These are phyloP conservation scores for Emesis russula DNA, from an alignment of 2,888 invertebrate species.

Conservation along the genomic window DNA sequence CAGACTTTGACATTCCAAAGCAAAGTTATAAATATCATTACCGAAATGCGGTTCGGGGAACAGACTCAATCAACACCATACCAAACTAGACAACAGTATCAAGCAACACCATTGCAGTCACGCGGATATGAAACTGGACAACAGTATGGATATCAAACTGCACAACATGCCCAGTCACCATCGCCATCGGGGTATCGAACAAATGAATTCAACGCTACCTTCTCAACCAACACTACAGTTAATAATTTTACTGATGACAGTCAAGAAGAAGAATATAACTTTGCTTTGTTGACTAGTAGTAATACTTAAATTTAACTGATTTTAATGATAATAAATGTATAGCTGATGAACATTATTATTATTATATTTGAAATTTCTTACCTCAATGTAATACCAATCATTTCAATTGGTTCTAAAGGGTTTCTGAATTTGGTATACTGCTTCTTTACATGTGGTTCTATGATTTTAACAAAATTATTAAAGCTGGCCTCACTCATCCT, in stretches of 20 bases:
- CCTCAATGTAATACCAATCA: conserved; percentile 78
- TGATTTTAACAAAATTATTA: conserved; percentile 14
- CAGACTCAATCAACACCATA: conserved; percentile 54
- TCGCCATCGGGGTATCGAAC: conserved; percentile 35
- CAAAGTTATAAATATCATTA: conserved; percentile 67
- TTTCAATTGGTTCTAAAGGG: conserved; percentile 76
- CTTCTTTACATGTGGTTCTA: conserved; percentile 64
- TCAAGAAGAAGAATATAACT: conserved; percentile 78
- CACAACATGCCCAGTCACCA: conserved; percentile 69
- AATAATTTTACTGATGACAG: conserved; percentile 81
- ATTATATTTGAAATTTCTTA: conserved; percentile 59
- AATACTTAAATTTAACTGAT: conserved; percentile 71
- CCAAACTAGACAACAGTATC: conserved; percentile 16
- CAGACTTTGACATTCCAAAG: conserved; percentile 80
- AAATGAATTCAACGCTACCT: conserved; percentile 58
- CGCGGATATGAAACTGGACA: conserved; percentile 81
- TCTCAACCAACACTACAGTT: conserved; percentile 72
- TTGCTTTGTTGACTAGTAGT: conserved; percentile 73
- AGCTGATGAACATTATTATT: conserved; percentile 42
- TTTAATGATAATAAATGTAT: conserved; percentile 69
- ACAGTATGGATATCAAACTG: conserved; percentile 48
- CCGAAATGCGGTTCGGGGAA: conserved; percentile 35
- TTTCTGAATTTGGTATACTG: conserved; percentile 75
- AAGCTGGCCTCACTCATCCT: conserved; percentile 19
- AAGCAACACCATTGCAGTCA: conserved; percentile 60